Percentiles rank a stretch among this genome's conserved stretches.
Conservation (phyloP, 2,888 invertebrate genomes). For the Rotaria sp. region DNA sequence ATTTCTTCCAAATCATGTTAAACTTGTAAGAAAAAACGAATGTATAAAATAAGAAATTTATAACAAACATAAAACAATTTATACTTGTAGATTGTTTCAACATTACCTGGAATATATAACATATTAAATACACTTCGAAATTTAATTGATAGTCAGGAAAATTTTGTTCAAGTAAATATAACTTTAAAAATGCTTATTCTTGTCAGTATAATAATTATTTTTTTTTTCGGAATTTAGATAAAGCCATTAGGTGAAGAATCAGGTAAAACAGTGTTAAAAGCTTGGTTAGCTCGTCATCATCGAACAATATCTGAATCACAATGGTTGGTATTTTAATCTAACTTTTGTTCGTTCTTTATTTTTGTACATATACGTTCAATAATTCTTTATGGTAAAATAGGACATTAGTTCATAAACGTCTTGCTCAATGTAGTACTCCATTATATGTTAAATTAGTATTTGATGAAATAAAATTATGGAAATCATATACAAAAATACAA, state of each 20-base stretch:
- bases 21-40: slow-evolving; percentile 61
- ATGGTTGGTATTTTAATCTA: slow-evolving; percentile 64
- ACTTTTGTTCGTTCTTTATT: background rate
- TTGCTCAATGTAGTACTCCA: slow-evolving; percentile 82
- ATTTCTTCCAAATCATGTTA: slow-evolving; percentile 75
- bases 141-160: slow-evolving; percentile 80
- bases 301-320: slow-evolving; percentile 73
- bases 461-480: slow-evolving; percentile 92
- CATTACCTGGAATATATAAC: slow-evolving; percentile 43
- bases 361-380: no score
- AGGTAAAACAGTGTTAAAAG: slow-evolving; percentile 78
- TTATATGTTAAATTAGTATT: slow-evolving; percentile 94
- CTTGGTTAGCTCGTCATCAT: slow-evolving; percentile 76
- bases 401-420: slow-evolving; percentile 76
- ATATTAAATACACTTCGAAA: slow-evolving; percentile 60
- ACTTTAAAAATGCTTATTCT: no score
- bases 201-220: slow-evolving; percentile 43
- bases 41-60: no score
- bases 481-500: slow-evolving; percentile 85
- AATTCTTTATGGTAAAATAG: background rate
- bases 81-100: slow-evolving; percentile 61
- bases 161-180: slow-evolving; percentile 74
- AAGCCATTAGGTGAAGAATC: slow-evolving; percentile 73
- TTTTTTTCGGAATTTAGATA: slow-evolving; percentile 47
- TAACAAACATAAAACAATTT: background rate